Conservation (phyloP, 2,888 invertebrate species). For the Catocala nupta region DNA sequence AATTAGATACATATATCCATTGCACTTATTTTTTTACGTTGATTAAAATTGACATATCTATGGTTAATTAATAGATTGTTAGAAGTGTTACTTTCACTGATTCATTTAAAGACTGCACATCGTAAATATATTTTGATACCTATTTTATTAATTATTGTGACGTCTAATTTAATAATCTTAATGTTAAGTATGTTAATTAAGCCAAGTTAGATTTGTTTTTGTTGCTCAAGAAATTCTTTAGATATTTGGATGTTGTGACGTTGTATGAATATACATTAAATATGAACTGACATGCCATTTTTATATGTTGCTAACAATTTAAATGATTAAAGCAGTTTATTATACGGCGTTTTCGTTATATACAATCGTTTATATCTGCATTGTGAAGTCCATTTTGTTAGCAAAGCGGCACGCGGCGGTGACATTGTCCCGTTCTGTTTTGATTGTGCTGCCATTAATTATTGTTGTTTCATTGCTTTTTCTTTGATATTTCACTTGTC, state of each 20-base stretch:
- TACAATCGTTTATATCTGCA: conserved; percentile 30
- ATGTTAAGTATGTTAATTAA: conserved; percentile 55
- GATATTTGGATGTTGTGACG: conserved; percentile 57
- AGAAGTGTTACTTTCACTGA: conserved; percentile 61
- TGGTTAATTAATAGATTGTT: conserved; percentile 69
- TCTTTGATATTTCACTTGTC: conserved; percentile 69
- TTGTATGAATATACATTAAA: conserved; percentile 36
- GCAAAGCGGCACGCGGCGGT: conserved; percentile 17
- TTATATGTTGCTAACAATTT: conserved; percentile 22
- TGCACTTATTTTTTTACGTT: conserved; percentile 45
- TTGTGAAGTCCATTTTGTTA: conserved; percentile 32
- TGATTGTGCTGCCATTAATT: conserved; percentile 47
- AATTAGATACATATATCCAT: conserved; percentile 24
- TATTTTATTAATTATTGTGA: conserved; percentile 57
- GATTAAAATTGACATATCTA: conserved; percentile 73
- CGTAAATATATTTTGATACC: conserved; percentile 75
- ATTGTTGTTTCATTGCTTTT: conserved; percentile 57
- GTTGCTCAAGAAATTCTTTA: conserved; percentile 59
- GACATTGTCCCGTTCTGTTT: conserved; percentile 3
- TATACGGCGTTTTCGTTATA: conserved; percentile 41
- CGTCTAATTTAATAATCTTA: conserved; percentile 54
- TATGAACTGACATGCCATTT: conserved; percentile 26
- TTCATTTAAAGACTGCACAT: conserved; percentile 77
- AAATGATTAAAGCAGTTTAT: conserved; percentile 23
- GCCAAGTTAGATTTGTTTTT: conserved; percentile 63